Percentiles rank a stretch among this genome's conserved stretches.
Conservation (phyloP, 1,140 invertebrate genomes). For the Nasonia longicornis region DNA sequence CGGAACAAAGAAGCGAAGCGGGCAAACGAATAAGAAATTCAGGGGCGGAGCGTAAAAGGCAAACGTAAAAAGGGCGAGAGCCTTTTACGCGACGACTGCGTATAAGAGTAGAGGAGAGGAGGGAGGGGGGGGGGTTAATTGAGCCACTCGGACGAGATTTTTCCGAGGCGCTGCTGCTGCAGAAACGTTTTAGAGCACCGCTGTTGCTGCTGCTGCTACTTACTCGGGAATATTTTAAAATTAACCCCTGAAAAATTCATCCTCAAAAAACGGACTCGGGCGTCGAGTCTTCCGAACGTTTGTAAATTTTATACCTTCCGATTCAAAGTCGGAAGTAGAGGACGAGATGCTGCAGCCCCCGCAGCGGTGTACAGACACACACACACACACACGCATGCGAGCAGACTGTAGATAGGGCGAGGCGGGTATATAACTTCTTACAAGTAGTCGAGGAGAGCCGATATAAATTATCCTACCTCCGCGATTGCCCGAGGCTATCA, state of each 20-base stretch:
- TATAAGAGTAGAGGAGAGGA: neutral
- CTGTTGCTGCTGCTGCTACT: neutral
- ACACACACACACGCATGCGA: conserved; percentile 51
- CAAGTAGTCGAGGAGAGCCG: conserved; percentile 42
- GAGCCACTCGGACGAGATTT: conserved; percentile 30
- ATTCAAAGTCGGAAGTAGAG: neutral
- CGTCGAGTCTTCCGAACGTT: neutral
- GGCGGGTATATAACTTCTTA: conserved; percentile 52
- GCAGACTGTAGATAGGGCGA: conserved; percentile 24
- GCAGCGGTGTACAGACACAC: conserved; percentile 46
- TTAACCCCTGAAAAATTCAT: neutral
- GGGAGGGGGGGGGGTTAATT: neutral
- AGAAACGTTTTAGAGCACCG: conserved; percentile 6
- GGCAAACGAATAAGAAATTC: conserved; percentile 8
- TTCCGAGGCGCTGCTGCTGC: conserved; percentile 17
- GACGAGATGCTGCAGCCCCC: neutral
- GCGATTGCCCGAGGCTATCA: conserved; percentile 26
- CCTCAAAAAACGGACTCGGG: neutral
- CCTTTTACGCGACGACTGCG: neutral
- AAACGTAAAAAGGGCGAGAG: neutral
- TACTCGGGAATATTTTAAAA: conserved; percentile 1
- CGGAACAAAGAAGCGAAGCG: neutral
- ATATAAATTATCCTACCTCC: conserved; percentile 52
- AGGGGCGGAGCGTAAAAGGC: conserved; percentile 5
- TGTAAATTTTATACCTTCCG: neutral